Evolutionary conservation across 2,888 invertebrate species (phyloP).

Genomic region (Mechanitis messenoides): DNA sequence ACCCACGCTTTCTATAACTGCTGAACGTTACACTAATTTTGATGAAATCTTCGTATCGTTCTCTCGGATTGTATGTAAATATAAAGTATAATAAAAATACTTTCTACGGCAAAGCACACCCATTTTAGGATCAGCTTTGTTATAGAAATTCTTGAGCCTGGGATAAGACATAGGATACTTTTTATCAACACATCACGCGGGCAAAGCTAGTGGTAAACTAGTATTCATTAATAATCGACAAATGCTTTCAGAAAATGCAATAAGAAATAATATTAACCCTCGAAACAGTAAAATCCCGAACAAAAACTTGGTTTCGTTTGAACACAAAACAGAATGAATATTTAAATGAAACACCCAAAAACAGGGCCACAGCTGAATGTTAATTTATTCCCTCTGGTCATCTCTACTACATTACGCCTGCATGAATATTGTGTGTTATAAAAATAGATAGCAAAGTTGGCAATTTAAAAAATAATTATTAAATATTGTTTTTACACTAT

Average conservation of each 20-base stretch:
- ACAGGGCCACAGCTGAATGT: constrained; percentile 33
- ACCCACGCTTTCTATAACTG: too few species aligned
- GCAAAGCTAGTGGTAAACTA: too few species aligned
- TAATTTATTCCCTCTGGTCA: constrained; percentile 45
- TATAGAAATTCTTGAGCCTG: too few species aligned
- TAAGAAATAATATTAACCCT: neutral
- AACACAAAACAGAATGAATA: constrained; percentile 28
- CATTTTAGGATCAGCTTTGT: too few species aligned
- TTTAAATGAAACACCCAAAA: constrained; percentile 26
- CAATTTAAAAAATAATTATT: neutral
- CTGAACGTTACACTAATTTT: too few species aligned
- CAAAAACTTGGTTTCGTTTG: constrained; percentile 20
- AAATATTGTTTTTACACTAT: neutral
- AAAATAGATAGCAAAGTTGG: too few species aligned
- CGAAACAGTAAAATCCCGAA: constrained; percentile 3
- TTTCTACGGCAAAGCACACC: too few species aligned
- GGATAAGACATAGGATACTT: too few species aligned
- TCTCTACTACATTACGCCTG: constrained; percentile 40
- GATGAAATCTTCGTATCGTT: too few species aligned
- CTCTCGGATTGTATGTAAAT: too few species aligned
- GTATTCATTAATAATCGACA: neutral
- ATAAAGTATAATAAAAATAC: too few species aligned
- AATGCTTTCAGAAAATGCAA: neutral
- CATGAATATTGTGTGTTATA: constrained; percentile 8
- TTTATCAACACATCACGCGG: too few species aligned